Evolutionary conservation across 2,113 vertebrate species (phyloP).

Genomic region (Labrus mixtus): DNA sequence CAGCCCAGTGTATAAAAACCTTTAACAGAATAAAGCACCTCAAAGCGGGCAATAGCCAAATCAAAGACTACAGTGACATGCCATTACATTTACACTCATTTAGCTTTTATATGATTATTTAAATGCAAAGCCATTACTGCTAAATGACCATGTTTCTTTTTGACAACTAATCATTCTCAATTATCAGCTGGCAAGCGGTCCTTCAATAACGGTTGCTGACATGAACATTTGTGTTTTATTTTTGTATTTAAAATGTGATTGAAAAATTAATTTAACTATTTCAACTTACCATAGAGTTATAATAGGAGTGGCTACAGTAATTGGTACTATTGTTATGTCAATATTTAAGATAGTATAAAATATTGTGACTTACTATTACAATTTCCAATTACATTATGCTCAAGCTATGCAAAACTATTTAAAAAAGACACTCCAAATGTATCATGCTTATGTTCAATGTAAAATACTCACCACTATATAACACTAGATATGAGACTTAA

Average conservation of each 20-base stretch:
- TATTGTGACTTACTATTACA: no score
- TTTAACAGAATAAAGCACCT: conserved; percentile 58
- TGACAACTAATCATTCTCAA: conserved; percentile 45
- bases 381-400: no score
- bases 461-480: no score
- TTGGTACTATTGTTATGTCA: no score
- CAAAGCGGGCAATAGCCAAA: conserved; percentile 34
- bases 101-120: conserved; percentile 47
- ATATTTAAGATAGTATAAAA: no score
- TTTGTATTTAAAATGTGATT: conserved; percentile 38
- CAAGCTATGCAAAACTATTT: no score
- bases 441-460: no score
- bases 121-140: conserved; percentile 35
- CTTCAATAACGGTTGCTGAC: background rate
- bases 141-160: conserved; percentile 52
- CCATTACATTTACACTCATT: conserved; percentile 52
- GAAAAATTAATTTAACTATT: conserved; percentile 35
- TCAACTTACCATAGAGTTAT: conserved; percentile 19
- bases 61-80: conserved; percentile 21
- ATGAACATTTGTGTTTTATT: no score
- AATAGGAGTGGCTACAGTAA: no score
- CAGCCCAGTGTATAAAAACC: conserved; percentile 34
- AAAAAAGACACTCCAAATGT: no score
- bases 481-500: no score
- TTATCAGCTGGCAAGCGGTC: conserved; percentile 21